Evolutionary conservation across 2,113 vertebrate species (phyloP), one percentile per base, ranked within the genome.

Genomic region (Anseranas semipalmata): DNA sequence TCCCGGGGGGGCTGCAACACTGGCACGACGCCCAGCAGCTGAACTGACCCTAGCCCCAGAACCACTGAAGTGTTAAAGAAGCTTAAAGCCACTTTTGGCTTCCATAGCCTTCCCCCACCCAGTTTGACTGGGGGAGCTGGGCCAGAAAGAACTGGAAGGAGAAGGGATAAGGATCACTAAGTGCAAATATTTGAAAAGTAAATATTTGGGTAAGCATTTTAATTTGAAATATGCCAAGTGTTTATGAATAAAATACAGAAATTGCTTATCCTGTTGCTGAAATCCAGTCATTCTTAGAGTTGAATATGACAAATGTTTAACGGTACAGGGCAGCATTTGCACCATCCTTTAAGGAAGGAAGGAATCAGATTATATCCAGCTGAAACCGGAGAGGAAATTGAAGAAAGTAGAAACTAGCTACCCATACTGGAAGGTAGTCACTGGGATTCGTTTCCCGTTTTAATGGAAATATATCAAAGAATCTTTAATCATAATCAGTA

Each of bases 141-240:
- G 37, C 33, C 50, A 88, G 70, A 89, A 93, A 89, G 46, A 94
- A 96, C 87, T 83, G 17, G 82, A 87, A 86, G 68, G 30, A 84
- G 86, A 81, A 70, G 41, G 28, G 19, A 52, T 76, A 85, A 73
- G 45, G 19, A 74, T 93, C 25, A 20, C n/a, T 71, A 39, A 74
- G 72, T 58, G 59, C 32, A 94, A 90, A 74, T 79, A 68, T 35
- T 93, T 81, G 37, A 75, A 73, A 94, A 85, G 46, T 59, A 94
- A 80, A 68, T 80, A 25, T 85, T 90, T 71, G 90, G 56, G 59
- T 50, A 86, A 59, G 19, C 60, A 58, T 90, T 95, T 86, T 62
- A 37, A 77, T 91, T 88, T 90, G 28, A 94, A 95, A 74, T 63
- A 67, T 35, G 14, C 16, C 37, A 75, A 52, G 10, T 73, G 18